Evolutionary conservation across 2,888 invertebrate genomes (phyloP), one percentile per base, ranked within the genome.

Genomic region (Hypolimnas misippus): DNA sequence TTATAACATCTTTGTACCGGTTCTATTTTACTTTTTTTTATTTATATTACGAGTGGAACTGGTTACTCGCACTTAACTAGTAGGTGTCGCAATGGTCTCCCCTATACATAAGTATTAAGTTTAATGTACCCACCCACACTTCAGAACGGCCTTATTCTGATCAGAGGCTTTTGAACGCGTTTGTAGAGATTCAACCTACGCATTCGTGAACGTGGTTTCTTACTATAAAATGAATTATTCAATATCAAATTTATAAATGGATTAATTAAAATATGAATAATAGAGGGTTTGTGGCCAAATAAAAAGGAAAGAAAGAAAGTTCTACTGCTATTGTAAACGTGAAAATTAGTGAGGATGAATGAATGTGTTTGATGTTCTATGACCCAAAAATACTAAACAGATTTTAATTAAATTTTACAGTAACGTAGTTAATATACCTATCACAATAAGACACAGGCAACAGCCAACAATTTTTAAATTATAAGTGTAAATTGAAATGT

Each of bases 41-140:
- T 73, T 74, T 73, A 70, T 73, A 69, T 65, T 69, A 67, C 62
- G 49, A 29, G 14, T 16, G 0, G 25, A 76, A 78, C 78, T 79
- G 75, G 79, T 76, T 76, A 70, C 70, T 49, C 62, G 70, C 55
- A 60, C 66, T 62, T 46, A 56, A 62, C 60, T 68, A 69, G 70
- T 66, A 69, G 72, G 72, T 80, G 87, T 86, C 79, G 84, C 81
- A 88, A 87, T 78, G 74, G 78, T 83, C 79, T 57, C 55, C 61
- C 80, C 78, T 81, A 79, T 76, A 73, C 78, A 76, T 77, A 77
- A 73, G 76, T 75, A 77, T 78, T 75, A 76, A 75, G 56, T 64
- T 57, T 63, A 63, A 66, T 59, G 51, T 57, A 75, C 73, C n/a
- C 87, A 77, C 88, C 87, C 83, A 88, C 89, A 74, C 80, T 57